Base-by-base conservation (phyloP, 2,113 vertebrate species). In the Morone saxatilis region DNA sequence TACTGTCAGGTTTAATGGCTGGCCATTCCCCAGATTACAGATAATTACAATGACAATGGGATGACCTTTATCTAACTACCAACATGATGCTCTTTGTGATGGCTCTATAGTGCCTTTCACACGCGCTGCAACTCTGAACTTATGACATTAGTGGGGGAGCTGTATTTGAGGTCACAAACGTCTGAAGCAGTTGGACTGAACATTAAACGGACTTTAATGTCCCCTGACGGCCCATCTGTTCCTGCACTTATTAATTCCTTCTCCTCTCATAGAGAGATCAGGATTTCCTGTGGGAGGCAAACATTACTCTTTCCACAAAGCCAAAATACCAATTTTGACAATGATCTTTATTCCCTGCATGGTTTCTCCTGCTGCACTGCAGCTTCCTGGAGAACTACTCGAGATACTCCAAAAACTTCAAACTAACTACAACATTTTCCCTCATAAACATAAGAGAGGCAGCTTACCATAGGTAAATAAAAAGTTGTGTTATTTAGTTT, bases 41-140 rank as follows among this genome's bases (percentile, higher is more conserved):
- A 82, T 81, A 81, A 92, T 86, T 86, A 92, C 68, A 83, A 87
- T 75, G 75, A 89, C 84, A 90, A 91, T 81, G 56, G 79, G 60
- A 38, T 82, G 72, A 84, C 84, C 87, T 89, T 88, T 83, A 86
- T 84, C 80, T 73, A 7, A 10, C 66, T 41, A 63, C 48, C 50
- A 85, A 72, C 83, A 78, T 36, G 54, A 87, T 70, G 84, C 65
- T 65, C 71, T 78, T 74, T 48, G 31, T 68, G 75, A 83, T 57
- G 2, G 7, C 53, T 76, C 50, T 16, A 51, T 60, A 31, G 31
- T 31, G 31, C 3, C 31, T 31, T 31, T 31, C 31, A 31, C 31
- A 31, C 31, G 31, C 31, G 31, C 31, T 31, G 31, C 31, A 31
- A 31, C 31, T 31, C 31, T 31, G 31, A 31, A 31, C 31, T 31